A percentile compares a stretch with the other conserved stretches of the same genome.
These are phyloP conservation scores for Lepus oiostolus DNA, from an alignment of 2,797 vertebrate genomes.

Conservation along the genomic window DNA sequence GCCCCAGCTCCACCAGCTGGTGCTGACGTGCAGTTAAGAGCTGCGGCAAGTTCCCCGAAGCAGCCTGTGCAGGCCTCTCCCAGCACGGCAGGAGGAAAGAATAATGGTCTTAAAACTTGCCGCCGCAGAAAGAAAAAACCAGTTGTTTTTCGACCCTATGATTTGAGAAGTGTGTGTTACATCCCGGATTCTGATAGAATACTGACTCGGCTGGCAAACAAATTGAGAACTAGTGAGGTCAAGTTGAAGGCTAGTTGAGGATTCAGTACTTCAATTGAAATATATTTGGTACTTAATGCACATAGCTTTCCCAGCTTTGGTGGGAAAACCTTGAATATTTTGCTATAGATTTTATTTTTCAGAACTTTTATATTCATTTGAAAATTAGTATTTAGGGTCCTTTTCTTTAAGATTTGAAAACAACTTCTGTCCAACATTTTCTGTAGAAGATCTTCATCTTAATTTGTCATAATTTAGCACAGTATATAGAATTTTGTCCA, in stretches of 20 bases:
- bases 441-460: conserved; percentile 78
- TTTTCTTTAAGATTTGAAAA: conserved; percentile 76
- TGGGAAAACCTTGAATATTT: conserved; percentile 84
- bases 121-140: conserved; percentile 70
- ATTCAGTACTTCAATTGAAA: conserved; percentile 70
- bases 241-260: conserved; percentile 62
- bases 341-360: conserved; percentile 84
- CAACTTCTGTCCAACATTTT: conserved; percentile 70
- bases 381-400: conserved; percentile 82
- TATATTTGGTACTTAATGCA: conserved; percentile 73
- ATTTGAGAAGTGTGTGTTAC: conserved; percentile 79
- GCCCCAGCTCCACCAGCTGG: conserved; percentile 64
- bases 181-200: conserved; percentile 74
- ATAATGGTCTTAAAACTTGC: conserved; percentile 55
- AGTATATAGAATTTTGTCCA: conserved; percentile 22
- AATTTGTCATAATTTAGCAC: conserved; percentile 82
- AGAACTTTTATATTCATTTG: conserved; percentile 83
- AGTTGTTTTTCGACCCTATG: conserved; percentile 60
- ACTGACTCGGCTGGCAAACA: conserved; percentile 68
- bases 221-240: background rate
- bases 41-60: conserved; percentile 66
- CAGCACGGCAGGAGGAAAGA: conserved; percentile 66
- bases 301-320: conserved; percentile 76
- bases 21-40: conserved; percentile 75
- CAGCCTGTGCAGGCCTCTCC: conserved; percentile 68